Conservation (phyloP, 92 coral and sea anemone genomes). For the Meandrina meandrites region DNA sequence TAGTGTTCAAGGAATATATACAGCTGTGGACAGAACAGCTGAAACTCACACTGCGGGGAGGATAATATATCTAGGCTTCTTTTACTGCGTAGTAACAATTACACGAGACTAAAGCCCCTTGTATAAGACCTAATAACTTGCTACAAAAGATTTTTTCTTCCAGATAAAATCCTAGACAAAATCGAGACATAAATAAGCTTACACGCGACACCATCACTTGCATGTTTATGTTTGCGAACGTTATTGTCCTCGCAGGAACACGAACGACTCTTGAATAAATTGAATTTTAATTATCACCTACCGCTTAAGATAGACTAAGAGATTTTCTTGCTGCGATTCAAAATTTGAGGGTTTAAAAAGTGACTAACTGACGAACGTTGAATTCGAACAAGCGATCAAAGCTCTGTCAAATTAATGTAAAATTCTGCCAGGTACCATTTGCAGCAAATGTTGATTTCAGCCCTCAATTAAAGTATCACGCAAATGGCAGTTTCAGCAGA, state of each 20-base stretch:
- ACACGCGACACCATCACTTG: background rate
- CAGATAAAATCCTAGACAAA: background rate
- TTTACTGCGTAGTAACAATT: background rate
- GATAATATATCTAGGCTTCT: background rate
- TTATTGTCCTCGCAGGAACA: background rate
- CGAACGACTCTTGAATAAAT: constrained; percentile 2
- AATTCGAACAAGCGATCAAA: background rate
- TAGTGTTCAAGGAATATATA: background rate
- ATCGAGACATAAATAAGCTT: background rate
- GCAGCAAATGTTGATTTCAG: background rate
- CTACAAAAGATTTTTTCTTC: background rate
- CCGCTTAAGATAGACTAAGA: background rate
- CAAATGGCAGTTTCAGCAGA: background rate
- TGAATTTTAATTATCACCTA: constrained; percentile 26
- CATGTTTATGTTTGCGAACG: background rate
- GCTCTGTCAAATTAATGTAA: background rate
- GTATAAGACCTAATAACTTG: background rate
- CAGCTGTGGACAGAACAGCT: background rate
- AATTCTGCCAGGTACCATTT: background rate
- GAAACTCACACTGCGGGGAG: background rate
- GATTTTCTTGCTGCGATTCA: constrained; percentile 7
- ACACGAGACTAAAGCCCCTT: background rate
- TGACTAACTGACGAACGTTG: too few relatives aligned
- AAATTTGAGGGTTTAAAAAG: constrained; percentile 5
- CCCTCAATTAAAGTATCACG: background rate